phyloP scores from a whole-genome alignment of 2,797 vertebrate species.

The Oreortyx pictus region DNA sequence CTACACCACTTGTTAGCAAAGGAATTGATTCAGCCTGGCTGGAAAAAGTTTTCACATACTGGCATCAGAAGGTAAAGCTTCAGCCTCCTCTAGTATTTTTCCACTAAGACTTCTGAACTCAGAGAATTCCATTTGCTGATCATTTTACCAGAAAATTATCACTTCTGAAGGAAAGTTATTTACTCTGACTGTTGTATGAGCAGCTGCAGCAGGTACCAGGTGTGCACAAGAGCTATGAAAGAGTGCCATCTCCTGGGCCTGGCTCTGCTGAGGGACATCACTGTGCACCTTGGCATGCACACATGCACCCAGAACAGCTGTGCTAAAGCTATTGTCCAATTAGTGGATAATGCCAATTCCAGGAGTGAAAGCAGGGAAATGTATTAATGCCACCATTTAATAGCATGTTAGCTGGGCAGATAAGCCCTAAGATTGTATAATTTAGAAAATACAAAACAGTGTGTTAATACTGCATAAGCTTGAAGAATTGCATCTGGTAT shows the following conservation, averaged over 20 bases:
- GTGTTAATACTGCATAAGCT: conserved; percentile 29
- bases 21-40: conserved; percentile 4
- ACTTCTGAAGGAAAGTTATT: conserved; percentile 67
- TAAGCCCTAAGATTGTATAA: not conserved
- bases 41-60: not conserved
- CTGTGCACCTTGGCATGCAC: not conserved
- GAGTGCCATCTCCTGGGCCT: conserved; percentile 66
- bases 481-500: not conserved
- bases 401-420: not conserved
- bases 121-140: conserved; percentile 59
- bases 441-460: not conserved
- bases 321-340: not conserved
- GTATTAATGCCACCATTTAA: conserved; percentile 8
- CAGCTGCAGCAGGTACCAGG: not conserved
- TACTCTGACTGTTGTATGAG: conserved; percentile 37
- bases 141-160: conserved; percentile 71
- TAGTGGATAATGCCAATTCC: not conserved
- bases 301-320: not conserved
- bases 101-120: conserved; percentile 60
- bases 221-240: conserved; percentile 27
- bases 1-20: conserved; percentile 44
- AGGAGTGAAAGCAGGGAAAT: not conserved
- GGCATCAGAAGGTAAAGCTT: conserved; percentile 24
- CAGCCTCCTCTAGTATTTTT: conserved; percentile 65
- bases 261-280: not conserved